Percentiles rank a stretch among this genome's conserved stretches.
Evolutionary conservation across 2,888 invertebrate species (phyloP).

Genomic region (Platynereis dumerilii): DNA sequence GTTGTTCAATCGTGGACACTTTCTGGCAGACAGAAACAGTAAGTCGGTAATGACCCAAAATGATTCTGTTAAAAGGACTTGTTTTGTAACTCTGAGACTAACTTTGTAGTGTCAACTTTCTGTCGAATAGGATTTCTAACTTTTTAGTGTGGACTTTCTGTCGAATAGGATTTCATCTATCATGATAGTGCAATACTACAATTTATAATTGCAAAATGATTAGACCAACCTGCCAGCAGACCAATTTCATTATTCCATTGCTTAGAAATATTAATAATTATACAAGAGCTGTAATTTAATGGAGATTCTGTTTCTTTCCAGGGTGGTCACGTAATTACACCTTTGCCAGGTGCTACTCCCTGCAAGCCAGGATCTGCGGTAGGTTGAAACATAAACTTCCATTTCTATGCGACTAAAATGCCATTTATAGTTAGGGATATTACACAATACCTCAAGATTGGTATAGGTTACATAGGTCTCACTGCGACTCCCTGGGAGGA

Average conservation of each 20-base stretch:
- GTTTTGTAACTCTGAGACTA: neutral
- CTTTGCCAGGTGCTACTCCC: slow-evolving; percentile 92
- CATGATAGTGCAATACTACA: too few relatives aligned
- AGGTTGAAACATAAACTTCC: slow-evolving; percentile 62
- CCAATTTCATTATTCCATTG: too few relatives aligned
- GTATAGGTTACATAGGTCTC: too few relatives aligned
- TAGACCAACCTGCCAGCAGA: too few relatives aligned
- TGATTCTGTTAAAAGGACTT: neutral
- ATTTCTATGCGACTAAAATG: neutral
- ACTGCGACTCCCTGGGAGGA: too few relatives aligned
- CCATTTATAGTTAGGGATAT: neutral
- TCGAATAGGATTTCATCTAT: too few relatives aligned
- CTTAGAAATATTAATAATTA: too few relatives aligned
- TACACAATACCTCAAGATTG: too few relatives aligned
- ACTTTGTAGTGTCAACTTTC: neutral
- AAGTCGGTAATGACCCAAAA: slow-evolving; percentile 35
- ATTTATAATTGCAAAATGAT: neutral
- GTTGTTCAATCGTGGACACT: slow-evolving; percentile 89
- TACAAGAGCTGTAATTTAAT: neutral
- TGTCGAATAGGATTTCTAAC: neutral
- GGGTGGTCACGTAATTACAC: slow-evolving; percentile 95
- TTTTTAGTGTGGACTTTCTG: too few relatives aligned
- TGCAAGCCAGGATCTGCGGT: slow-evolving; percentile 99
- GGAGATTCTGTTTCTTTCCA: slow-evolving; percentile 27
- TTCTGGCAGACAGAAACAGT: slow-evolving; percentile 99